phyloP scores from a whole-genome alignment of 2,113 vertebrate species.

The Bujurquina vittata region DNA sequence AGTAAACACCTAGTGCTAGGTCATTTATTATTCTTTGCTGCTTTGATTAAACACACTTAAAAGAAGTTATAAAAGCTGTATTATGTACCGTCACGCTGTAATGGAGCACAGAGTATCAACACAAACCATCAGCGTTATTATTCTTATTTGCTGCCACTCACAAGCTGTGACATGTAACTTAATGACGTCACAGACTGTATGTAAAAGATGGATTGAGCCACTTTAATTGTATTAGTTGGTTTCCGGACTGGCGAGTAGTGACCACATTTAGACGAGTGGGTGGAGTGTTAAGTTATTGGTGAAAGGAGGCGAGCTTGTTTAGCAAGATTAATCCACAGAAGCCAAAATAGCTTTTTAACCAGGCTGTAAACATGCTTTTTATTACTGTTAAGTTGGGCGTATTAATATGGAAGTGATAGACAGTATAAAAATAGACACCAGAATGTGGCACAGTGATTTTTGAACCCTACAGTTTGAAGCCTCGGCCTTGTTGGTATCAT shows the following conservation, averaged over 20 bases:
- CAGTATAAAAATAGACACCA: background rate
- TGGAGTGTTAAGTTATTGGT: background rate
- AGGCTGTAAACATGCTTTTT: conserved; percentile 1
- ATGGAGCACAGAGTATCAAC: background rate
- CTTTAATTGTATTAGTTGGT: no score
- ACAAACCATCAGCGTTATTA: background rate
- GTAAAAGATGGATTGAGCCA: background rate
- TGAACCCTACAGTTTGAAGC: background rate
- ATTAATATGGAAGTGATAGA: background rate
- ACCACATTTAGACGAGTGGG: background rate
- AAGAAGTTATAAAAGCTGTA: background rate
- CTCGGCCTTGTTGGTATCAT: background rate
- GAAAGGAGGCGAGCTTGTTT: background rate
- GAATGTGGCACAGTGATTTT: background rate
- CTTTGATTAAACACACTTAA: background rate
- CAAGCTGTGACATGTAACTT: background rate
- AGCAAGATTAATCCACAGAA: background rate
- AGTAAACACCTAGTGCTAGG: background rate
- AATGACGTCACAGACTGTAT: background rate
- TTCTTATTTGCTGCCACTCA: background rate
- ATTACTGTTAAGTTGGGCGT: background rate
- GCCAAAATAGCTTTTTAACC: background rate
- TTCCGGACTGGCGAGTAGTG: background rate
- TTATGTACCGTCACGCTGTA: background rate
- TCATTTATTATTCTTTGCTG: no score